Evolutionary conservation across 2,113 vertebrate species (phyloP).

Genomic region (Halichoerus grypus): DNA sequence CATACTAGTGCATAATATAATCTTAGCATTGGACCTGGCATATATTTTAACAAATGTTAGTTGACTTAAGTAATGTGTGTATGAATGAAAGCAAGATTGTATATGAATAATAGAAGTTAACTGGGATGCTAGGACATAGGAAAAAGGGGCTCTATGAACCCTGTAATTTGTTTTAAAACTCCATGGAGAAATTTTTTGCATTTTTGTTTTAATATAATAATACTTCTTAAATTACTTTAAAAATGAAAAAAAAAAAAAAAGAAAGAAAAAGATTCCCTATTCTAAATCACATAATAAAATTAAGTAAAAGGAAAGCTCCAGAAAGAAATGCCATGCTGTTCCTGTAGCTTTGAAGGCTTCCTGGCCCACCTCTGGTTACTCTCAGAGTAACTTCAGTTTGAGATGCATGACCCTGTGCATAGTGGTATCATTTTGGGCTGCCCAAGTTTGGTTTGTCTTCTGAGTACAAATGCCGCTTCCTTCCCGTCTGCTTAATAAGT

Average conservation of each 20-base stretch:
- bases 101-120: not conserved
- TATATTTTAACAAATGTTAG: not conserved
- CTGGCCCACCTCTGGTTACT: not conserved
- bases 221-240: not conserved
- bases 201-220: not conserved
- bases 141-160: not conserved
- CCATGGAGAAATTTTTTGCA: not conserved
- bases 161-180: not conserved
- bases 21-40: not conserved
- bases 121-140: too few relatives aligned
- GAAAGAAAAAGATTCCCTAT: not conserved
- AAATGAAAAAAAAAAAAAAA: not conserved
- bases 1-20: accelerated
- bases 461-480: accelerated
- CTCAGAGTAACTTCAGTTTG: accelerated
- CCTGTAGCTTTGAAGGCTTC: accelerated
- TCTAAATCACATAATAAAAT: not conserved
- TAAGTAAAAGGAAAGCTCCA: not conserved
- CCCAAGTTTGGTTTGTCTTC: not conserved
- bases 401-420: not conserved
- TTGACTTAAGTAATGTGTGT: not conserved
- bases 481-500: accelerated
- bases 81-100: not conserved
- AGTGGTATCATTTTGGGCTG: not conserved
- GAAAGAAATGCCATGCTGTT: not conserved